A percentile compares a stretch with the other conserved stretches of the same genome.
These are phyloP conservation scores for Ciconia maguari DNA, from an alignment of 2,113 vertebrate genomes.

Conservation along the genomic window DNA sequence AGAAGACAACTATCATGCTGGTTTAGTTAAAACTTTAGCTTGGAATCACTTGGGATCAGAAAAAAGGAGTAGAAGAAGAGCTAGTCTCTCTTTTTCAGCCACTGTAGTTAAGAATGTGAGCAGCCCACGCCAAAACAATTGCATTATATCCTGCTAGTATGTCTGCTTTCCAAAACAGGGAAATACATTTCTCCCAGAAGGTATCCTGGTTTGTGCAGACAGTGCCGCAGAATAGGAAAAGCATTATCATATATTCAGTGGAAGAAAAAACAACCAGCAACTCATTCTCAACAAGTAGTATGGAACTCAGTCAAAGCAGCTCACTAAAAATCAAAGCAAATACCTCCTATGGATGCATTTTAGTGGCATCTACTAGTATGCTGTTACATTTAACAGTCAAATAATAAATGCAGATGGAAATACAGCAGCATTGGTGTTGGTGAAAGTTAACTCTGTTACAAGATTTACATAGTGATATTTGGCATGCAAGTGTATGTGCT, in stretches of 20 bases:
- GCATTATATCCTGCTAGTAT: not conserved
- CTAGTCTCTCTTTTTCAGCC: conserved; percentile 70
- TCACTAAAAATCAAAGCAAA: not conserved
- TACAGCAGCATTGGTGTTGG: not conserved
- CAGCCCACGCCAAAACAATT: conserved; percentile 51
- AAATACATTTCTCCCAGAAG: conserved; percentile 10
- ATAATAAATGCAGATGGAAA: not conserved
- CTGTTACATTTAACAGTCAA: not conserved
- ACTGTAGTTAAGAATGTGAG: conserved; percentile 60
- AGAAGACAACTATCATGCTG: conserved; percentile 39
- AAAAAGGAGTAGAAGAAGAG: not conserved
- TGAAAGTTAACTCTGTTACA: not conserved
- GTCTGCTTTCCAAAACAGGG: conserved; percentile 44
- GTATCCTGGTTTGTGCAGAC: not conserved
- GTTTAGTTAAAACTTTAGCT: conserved; percentile 45
- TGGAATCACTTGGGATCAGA: not conserved
- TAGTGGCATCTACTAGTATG: not conserved
- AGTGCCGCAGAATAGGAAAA: not conserved
- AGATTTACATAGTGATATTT: not conserved
- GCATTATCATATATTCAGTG: not conserved
- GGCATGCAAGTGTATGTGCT: not conserved
- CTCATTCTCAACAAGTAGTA: not conserved
- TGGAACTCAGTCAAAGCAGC: not conserved
- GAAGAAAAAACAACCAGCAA: not conserved
- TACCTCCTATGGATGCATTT: not conserved